A percentile compares a stretch with the other conserved stretches of the same genome.
phyloP scores from a whole-genome alignment of 92 coral and sea anemone species.

The Siderastrea radians region DNA sequence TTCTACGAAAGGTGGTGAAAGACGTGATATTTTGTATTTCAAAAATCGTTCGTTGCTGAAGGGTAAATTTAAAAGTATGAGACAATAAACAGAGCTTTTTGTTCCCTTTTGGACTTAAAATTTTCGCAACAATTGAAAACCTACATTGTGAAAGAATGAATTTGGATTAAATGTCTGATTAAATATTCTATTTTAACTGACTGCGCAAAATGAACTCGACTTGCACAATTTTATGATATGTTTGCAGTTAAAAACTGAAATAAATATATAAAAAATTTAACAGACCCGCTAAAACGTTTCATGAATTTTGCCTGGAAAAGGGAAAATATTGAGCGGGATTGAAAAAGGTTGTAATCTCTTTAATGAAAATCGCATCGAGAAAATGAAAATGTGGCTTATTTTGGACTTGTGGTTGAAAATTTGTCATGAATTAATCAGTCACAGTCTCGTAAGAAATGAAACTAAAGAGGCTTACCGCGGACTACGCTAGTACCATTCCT shows the following conservation, averaged over 20 bases:
- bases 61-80: too few species aligned
- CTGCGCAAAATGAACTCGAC: background rate
- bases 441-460: background rate
- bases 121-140: background rate
- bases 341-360: background rate
- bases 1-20: background rate
- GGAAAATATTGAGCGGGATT: too few species aligned
- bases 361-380: background rate
- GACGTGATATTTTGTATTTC: background rate
- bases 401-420: constrained; percentile 27
- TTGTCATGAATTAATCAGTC: constrained; percentile 7
- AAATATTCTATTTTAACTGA: background rate
- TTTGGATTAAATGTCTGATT: background rate
- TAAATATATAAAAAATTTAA: background rate
- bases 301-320: background rate
- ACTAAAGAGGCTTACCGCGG: background rate
- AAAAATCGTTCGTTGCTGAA: too few species aligned
- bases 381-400: constrained; percentile 21
- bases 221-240: background rate
- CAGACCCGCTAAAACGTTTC: background rate
- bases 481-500: background rate
- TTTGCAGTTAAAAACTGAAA: background rate
- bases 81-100: too few species aligned
- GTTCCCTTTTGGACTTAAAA: too few species aligned
- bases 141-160: background rate